Evolutionary conservation across 1,140 invertebrate genomes (phyloP).

Genomic region (Cepaea nemoralis): DNA sequence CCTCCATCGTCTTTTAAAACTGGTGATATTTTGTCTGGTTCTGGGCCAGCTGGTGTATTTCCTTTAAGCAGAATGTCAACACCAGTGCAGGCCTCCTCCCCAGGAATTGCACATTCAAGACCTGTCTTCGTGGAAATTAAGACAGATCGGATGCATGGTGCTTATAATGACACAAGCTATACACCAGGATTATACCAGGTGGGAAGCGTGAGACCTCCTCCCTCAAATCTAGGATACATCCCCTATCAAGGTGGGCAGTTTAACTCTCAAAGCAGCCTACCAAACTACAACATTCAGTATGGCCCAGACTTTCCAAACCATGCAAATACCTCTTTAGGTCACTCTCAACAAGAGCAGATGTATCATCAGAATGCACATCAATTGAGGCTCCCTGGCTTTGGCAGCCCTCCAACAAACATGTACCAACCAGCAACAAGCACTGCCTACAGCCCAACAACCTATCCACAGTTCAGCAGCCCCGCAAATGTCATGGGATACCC

Average conservation of each 20-base stretch:
- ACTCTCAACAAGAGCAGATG: conserved; percentile 1
- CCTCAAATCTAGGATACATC: background rate
- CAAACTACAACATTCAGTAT: conserved; percentile 21
- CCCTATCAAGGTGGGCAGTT: background rate
- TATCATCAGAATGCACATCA: background rate
- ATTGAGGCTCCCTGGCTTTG: background rate
- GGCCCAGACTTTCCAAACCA: conserved; percentile 18
- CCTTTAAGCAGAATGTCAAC: background rate
- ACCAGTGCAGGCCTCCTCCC: conserved; percentile 36
- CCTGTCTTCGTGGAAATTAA: conserved; percentile 35
- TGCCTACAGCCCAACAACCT: background rate
- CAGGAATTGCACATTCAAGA: conserved; percentile 31
- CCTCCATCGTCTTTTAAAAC: conserved; percentile 6
- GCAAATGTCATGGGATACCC: background rate
- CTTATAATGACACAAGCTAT: conserved; percentile 13
- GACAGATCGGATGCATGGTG: conserved; percentile 7
- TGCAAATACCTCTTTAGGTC: background rate
- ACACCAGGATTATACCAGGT: background rate
- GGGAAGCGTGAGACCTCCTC: conserved; percentile 13
- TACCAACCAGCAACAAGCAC: background rate
- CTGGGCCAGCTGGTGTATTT: background rate
- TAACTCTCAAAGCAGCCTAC: background rate
- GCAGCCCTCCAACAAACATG: background rate
- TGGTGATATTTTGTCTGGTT: background rate
- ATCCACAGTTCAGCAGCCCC: background rate